Base-by-base conservation (phyloP, 2,797 vertebrate species). In the Megalops cyprinoides region DNA sequence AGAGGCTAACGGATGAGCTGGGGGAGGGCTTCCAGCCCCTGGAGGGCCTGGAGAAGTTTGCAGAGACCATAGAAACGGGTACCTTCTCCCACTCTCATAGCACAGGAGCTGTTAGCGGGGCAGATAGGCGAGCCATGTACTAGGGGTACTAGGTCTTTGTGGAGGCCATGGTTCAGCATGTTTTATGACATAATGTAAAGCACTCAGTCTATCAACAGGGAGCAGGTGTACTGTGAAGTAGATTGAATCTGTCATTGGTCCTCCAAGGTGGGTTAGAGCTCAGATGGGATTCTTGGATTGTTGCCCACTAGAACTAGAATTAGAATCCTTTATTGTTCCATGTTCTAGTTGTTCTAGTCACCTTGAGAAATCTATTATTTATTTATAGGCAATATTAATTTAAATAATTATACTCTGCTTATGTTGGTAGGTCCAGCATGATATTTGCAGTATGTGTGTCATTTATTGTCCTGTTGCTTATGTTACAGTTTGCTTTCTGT, bases 61-160 rank as follows among this genome's bases (percentile, higher is more conserved):
- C 98, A 39, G 98, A 99, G 94, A 99, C 98, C 7, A 99, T 99
- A 90, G 98, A 99, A 91, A 98, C 97, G 60, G 98, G 98, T 99
- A 94, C 82, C 3, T 76, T 82, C 12, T 73, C 23, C 49, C 31
- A n/a, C 12, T 46, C 25, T 20, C 6, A 5, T 28, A 14, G 28
- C 58, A 15, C 23, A 1, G 37, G 60, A 34, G 37, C 53, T 12
- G 49, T 58, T 55, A 25, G 23, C 23, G 42, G 8, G n/a, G 4
- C 34, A 77, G 75, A 58, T 20, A 56, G 14, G n/a, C n/a, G n/a
- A n/a, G n/a, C 34, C 28, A 65, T 15, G 28, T 65, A 2, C 12
- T 34, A 65, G 31, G 60, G 34, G 3, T 1, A 25, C n/a, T 60
- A 12, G 25, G 31, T 60, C 58, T 31, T 60, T 60, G 31, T 7